A percentile compares a stretch with the other conserved stretches of the same genome.
Evolutionary conservation across 2,888 invertebrate genomes (phyloP).

Genomic region (Hydroisotoma schaefferi): DNA sequence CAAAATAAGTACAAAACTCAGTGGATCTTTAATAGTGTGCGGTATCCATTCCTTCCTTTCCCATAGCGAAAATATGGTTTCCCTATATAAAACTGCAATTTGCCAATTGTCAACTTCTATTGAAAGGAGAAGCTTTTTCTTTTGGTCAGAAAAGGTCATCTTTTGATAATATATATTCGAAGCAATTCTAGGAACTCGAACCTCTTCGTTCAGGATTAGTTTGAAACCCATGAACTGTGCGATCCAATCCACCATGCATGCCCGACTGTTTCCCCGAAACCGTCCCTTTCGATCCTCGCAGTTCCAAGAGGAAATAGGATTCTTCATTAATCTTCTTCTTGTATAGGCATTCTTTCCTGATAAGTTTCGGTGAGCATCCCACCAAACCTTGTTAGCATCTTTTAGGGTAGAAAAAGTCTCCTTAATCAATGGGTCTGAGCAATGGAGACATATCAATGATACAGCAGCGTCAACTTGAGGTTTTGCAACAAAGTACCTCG

Average conservation of each 20-base stretch:
- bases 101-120: conserved; percentile 8
- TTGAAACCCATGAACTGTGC: neutral
- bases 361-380: neutral
- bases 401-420: neutral
- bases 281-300: neutral
- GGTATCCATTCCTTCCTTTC: neutral
- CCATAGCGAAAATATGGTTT: neutral
- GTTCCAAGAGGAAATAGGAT: too few relatives aligned
- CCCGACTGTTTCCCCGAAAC: neutral
- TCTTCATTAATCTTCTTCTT: neutral
- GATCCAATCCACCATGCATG: neutral
- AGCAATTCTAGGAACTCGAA: too few relatives aligned
- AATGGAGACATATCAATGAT: neutral
- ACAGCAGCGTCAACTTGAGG: neutral
- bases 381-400: neutral
- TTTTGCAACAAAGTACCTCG: neutral
- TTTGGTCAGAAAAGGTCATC: neutral
- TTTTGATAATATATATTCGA: too few relatives aligned
- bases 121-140: neutral
- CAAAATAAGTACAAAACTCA: conserved; percentile 1
- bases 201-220: neutral
- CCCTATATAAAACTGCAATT: neutral
- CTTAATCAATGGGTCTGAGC: neutral
- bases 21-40: neutral
- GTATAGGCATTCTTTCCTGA: neutral